Evolutionary conservation across 1,140 invertebrate species (phyloP), one percentile per base, ranked within the genome.

Genomic region (Cotesia chilonis): DNA sequence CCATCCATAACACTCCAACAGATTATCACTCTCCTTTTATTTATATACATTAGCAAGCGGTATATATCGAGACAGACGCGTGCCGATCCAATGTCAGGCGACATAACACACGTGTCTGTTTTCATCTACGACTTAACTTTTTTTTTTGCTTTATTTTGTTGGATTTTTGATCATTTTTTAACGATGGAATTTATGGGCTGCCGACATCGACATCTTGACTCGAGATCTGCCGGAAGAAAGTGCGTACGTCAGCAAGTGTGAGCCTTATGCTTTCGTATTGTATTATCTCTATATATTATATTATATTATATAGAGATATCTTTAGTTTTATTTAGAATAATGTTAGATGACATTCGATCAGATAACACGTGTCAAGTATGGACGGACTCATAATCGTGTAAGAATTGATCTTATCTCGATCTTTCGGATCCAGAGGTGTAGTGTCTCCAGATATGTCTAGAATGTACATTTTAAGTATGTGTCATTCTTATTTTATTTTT

Each of bases 1-100:
- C 74, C 75, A 78, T 72, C 61, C 72, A 59, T 71, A 72, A 74
- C 68, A 75, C 78, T 79, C 37, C 70, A 52, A 73, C 75, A 75
- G 76, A 80, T 78, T 78, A 74, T 76, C 73, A 68, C 67, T 75
- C 52, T 72, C 69, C 72, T 70, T 64, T 28, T 28, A 28, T 28
- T 28, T 28, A 28, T 70, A 67, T 61, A 69, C 41, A 47, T 47
- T 47, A 47, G 41, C 28, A 28, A 28, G 28, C 28, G 28, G 28
- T 28, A 28, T 28, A 3, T 47, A 47, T 47, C 57, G 64, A 68
- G 57, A 63, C 61, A 51, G 71, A 77, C 77, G 77, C 67, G 41
- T 51, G 12, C 20, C 51, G 28, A 14, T 61, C 54, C 28, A 35
- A 36, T 71, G 70, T 71, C 61, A 71, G 28, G 52, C 28, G 60